Evolutionary conservation across 2,113 vertebrate species (phyloP).

Genomic region (Tympanuchus pallidicinctus): DNA sequence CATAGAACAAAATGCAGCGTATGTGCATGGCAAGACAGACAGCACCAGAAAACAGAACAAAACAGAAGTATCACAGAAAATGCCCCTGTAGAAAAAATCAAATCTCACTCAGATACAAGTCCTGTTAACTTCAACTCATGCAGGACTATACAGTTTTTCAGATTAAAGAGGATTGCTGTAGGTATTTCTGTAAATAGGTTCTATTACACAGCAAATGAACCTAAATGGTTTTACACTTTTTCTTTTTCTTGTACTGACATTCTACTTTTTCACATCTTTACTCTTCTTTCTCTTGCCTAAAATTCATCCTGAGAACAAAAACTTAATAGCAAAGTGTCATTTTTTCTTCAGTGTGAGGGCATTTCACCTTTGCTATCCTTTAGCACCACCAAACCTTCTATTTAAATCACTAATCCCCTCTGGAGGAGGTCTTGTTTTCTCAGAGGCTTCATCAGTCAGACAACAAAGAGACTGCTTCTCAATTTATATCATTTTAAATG

Average conservation of each 20-base stretch:
- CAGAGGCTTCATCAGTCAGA: conserved; percentile 43
- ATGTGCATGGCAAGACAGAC: neutral
- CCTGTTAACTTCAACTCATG: neutral
- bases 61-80: neutral
- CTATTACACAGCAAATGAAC: neutral
- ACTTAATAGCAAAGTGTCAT: neutral
- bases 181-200: conserved; percentile 1
- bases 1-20: neutral
- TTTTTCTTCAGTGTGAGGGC: neutral
- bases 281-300: neutral
- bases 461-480: neutral
- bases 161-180: neutral
- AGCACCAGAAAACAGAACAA: conserved; percentile 19
- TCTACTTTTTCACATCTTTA: neutral
- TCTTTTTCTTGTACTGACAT: neutral
- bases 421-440: conserved; percentile 18
- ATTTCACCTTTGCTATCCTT: neutral
- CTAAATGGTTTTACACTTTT: neutral
- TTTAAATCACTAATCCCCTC: conserved; percentile 13
- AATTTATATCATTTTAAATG: neutral
- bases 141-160: neutral
- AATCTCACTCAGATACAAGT: neutral
- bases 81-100: conserved; percentile 12
- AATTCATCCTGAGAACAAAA: neutral
- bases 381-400: neutral